These are phyloP conservation scores for Pelodytes ibericus DNA, from an alignment of 2,797 vertebrate species.

Conservation along the genomic window DNA sequence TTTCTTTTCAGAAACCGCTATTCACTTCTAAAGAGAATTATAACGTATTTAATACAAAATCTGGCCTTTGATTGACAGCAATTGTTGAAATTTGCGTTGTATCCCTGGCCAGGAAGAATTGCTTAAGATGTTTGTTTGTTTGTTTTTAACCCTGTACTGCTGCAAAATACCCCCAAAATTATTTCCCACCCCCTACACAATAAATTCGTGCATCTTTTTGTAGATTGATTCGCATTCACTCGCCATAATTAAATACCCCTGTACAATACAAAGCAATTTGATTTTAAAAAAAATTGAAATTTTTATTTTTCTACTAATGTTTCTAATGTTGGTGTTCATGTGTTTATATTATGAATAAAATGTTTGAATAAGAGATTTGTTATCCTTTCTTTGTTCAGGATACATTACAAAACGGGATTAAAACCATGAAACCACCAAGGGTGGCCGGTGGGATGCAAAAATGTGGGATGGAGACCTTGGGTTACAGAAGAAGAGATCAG, in stretches of 20 bases:
- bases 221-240: background rate
- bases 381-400: background rate
- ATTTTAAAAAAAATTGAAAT: slow-evolving; percentile 23
- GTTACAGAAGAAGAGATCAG: too few relatives aligned
- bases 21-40: too few relatives aligned
- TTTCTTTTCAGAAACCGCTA: too few relatives aligned
- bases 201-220: background rate
- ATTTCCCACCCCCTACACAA: too few relatives aligned
- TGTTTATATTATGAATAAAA: slow-evolving; percentile 51
- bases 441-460: background rate
- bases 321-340: slow-evolving; percentile 47
- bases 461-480: too few relatives aligned
- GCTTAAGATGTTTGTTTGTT: too few relatives aligned
- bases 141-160: too few relatives aligned
- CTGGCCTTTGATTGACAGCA: too few relatives aligned
- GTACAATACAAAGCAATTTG: slow-evolving; percentile 25
- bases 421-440: background rate
- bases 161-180: too few relatives aligned
- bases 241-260: slow-evolving; percentile 19
- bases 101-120: too few relatives aligned
- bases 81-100: too few relatives aligned
- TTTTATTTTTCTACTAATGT: slow-evolving; percentile 56
- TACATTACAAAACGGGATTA: background rate
- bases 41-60: too few relatives aligned
- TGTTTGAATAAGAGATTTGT: slow-evolving; percentile 24